Percentiles rank a stretch among this genome's conserved stretches.
Evolutionary conservation across 2,797 vertebrate genomes (phyloP).

Genomic region (Mallotus villosus): DNA sequence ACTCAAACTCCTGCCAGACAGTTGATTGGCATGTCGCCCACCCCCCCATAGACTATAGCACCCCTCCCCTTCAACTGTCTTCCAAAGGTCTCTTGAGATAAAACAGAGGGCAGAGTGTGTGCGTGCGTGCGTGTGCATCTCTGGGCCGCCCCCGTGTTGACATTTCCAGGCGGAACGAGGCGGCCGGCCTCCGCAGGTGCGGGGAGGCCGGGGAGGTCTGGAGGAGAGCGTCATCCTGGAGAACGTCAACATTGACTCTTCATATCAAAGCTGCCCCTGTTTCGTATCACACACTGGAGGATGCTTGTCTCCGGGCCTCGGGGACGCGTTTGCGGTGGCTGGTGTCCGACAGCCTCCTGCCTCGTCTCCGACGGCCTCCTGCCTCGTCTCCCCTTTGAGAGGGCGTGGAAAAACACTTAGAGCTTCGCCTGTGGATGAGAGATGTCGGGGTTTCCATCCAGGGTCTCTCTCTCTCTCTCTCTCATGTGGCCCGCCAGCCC

Average conservation of each 20-base stretch:
- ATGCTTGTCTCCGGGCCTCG: slow-evolving; percentile 33
- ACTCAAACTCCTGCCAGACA: slow-evolving; percentile 48
- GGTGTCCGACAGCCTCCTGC: slow-evolving; percentile 24
- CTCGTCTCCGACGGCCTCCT: slow-evolving; percentile 35
- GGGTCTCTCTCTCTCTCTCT: slow-evolving; percentile 68
- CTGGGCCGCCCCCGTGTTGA: slow-evolving; percentile 28
- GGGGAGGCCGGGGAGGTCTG: slow-evolving; percentile 58
- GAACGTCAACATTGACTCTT: slow-evolving; percentile 69
- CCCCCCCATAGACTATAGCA: slow-evolving; percentile 49
- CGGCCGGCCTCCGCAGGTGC: slow-evolving; percentile 64
- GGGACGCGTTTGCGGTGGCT: slow-evolving; percentile 25
- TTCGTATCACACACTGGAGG: slow-evolving; percentile 54
- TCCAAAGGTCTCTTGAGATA: slow-evolving; percentile 45
- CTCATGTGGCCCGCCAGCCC: slow-evolving; percentile 65
- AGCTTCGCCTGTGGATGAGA: slow-evolving; percentile 58
- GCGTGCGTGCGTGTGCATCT: slow-evolving; percentile 41
- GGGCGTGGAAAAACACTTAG: slow-evolving; percentile 69
- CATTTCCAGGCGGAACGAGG: slow-evolving; percentile 58
- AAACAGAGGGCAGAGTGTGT: slow-evolving; percentile 51
- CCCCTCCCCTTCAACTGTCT: slow-evolving; percentile 50
- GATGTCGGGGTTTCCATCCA: slow-evolving; percentile 61
- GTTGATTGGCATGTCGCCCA: slow-evolving; percentile 45
- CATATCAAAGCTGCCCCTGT: slow-evolving; percentile 67
- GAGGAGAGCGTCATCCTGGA: slow-evolving; percentile 39
- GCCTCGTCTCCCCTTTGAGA: slow-evolving; percentile 48